Conservation (phyloP, 2,888 invertebrate genomes). For the Notodonta ziczac region DNA sequence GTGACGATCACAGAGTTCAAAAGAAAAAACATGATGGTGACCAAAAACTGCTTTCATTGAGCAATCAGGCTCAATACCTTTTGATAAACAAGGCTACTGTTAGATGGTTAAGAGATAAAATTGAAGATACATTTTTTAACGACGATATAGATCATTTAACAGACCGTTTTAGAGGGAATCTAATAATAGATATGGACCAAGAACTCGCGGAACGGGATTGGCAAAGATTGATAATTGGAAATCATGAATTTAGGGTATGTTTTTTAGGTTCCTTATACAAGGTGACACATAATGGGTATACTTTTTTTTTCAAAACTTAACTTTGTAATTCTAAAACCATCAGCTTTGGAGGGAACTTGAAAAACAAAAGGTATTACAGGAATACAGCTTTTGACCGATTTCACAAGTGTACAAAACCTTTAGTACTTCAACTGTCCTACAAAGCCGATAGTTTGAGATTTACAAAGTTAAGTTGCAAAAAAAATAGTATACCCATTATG, state of each 20-base stretch:
- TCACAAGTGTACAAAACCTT: too few relatives aligned
- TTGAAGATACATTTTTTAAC: slow-evolving; percentile 79
- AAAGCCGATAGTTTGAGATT: too few relatives aligned
- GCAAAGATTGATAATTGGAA: slow-evolving; percentile 87
- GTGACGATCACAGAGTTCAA: slow-evolving; percentile 57
- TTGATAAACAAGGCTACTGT: slow-evolving; percentile 92
- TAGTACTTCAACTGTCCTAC: too few relatives aligned
- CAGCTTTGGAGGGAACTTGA: too few relatives aligned
- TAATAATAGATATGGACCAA: slow-evolving; percentile 89
- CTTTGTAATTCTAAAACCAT: too few relatives aligned
- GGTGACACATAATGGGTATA: too few relatives aligned
- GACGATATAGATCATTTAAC: slow-evolving; percentile 86
- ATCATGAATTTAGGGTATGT: slow-evolving; percentile 86
- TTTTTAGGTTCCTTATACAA: background rate
- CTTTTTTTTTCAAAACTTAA: too few relatives aligned
- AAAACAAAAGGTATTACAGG: too few relatives aligned
- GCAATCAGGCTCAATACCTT: slow-evolving; percentile 94
- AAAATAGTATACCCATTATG: too few relatives aligned
- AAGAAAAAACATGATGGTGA: slow-evolving; percentile 60
- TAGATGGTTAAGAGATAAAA: slow-evolving; percentile 86
- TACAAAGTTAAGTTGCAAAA: too few relatives aligned
- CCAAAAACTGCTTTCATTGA: slow-evolving; percentile 82
- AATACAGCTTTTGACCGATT: too few relatives aligned
- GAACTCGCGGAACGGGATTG: slow-evolving; percentile 93
- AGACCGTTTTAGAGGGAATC: slow-evolving; percentile 95